Evolutionary conservation across 2,797 vertebrate genomes (phyloP).

Genomic region (Sus cebifrons): DNA sequence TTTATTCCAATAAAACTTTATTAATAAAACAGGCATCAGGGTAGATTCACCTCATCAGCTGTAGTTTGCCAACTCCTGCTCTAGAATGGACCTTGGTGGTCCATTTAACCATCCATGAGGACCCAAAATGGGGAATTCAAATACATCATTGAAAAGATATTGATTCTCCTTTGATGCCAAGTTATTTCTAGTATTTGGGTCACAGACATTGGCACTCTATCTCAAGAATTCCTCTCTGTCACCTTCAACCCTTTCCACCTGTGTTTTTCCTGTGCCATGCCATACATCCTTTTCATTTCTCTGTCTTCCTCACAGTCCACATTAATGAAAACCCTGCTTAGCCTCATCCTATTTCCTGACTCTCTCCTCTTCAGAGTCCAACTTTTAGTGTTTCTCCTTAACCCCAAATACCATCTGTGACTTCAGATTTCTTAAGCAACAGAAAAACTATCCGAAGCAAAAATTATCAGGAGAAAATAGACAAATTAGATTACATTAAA

Average conservation of each 20-base stretch:
- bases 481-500: background rate
- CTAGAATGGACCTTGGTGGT: background rate
- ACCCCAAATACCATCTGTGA: background rate
- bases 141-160: background rate
- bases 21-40: background rate
- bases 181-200: background rate
- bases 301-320: background rate
- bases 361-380: background rate
- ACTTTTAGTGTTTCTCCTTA: background rate
- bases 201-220: background rate
- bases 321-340: background rate
- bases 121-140: background rate
- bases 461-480: background rate
- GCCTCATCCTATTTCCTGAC: background rate
- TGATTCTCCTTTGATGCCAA: background rate
- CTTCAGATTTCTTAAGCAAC: background rate
- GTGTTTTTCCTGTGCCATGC: background rate
- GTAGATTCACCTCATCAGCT: background rate
- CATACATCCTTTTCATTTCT: background rate
- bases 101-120: background rate
- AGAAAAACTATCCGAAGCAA: background rate
- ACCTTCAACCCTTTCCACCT: background rate
- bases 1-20: constrained; percentile 22
- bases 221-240: background rate
- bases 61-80: background rate